phyloP scores from a whole-genome alignment of 2,797 vertebrate genomes.

The Potorous gilbertii region DNA sequence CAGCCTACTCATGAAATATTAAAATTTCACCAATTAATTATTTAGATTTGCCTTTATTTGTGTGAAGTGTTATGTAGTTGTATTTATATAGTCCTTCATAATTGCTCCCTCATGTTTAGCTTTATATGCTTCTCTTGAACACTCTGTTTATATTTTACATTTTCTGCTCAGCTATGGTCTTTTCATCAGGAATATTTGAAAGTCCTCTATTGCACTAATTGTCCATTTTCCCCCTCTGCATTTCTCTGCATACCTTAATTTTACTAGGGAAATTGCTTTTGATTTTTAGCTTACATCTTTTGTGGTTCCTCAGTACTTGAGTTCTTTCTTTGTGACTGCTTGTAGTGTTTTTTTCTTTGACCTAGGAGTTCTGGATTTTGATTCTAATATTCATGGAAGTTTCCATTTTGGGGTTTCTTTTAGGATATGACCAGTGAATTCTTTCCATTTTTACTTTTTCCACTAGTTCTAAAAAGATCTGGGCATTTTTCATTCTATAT shows the following conservation, averaged over 20 bases:
- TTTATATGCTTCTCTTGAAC: too few relatives aligned
- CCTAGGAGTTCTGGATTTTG: neutral
- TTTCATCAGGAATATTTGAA: too few relatives aligned
- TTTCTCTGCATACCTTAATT: too few relatives aligned
- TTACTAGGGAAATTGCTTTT: too few relatives aligned
- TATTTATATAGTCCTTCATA: neutral
- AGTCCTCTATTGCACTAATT: too few relatives aligned
- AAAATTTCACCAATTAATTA: neutral
- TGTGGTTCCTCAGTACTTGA: neutral
- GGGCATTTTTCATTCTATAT: too few relatives aligned
- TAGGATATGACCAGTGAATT: neutral
- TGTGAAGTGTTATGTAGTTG: neutral
- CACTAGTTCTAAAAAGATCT: too few relatives aligned
- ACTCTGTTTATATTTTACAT: too few relatives aligned
- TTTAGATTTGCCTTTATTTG: neutral
- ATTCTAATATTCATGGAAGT: neutral
- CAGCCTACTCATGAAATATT: neutral
- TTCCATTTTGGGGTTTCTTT: neutral
- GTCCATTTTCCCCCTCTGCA: too few relatives aligned
- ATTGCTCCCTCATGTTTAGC: neutral
- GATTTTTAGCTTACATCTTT: neutral
- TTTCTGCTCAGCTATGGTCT: too few relatives aligned
- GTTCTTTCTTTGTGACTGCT: neutral
- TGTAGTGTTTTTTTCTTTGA: neutral
- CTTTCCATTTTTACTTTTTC: neutral